phyloP scores from a whole-genome alignment of 1,140 invertebrate species.

The Zaprionus lachaisei region DNA sequence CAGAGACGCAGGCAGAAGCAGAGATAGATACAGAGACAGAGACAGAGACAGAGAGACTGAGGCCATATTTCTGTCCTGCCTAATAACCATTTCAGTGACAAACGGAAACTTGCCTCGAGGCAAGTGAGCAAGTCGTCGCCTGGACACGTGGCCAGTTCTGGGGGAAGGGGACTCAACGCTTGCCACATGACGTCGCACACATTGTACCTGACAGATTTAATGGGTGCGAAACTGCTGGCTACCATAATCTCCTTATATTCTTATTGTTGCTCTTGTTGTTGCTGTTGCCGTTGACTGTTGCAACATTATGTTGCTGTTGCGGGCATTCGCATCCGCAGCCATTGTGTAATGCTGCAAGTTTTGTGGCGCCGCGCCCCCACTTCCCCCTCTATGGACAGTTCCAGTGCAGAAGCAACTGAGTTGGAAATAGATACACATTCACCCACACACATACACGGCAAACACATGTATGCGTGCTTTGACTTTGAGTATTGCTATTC shows the following conservation, averaged over 20 bases:
- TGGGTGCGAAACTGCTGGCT: constrained; percentile 63
- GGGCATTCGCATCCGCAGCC: constrained; percentile 16
- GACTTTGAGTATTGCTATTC: background rate
- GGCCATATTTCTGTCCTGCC: constrained; percentile 17
- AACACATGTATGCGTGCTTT: background rate
- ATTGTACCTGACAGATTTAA: constrained; percentile 67
- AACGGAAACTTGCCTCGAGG: background rate
- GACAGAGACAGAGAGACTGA: background rate
- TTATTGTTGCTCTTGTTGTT: constrained; percentile 17
- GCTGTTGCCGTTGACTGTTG: background rate
- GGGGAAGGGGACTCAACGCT: background rate
- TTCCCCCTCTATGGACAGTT: background rate
- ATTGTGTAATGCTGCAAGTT: constrained; percentile 17
- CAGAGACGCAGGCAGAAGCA: background rate
- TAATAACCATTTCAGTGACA: constrained; percentile 29
- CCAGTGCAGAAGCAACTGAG: constrained; percentile 9
- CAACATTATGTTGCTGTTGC: constrained; percentile 3
- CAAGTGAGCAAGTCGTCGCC: background rate
- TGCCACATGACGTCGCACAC: constrained; percentile 30
- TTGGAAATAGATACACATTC: constrained; percentile 11
- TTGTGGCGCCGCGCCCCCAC: background rate
- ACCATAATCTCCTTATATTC: constrained; percentile 57
- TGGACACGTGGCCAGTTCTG: background rate
- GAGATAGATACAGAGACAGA: background rate
- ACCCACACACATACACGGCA: background rate